Conservation (phyloP, 1,140 invertebrate species). For the Sesamia nonagrioides region DNA sequence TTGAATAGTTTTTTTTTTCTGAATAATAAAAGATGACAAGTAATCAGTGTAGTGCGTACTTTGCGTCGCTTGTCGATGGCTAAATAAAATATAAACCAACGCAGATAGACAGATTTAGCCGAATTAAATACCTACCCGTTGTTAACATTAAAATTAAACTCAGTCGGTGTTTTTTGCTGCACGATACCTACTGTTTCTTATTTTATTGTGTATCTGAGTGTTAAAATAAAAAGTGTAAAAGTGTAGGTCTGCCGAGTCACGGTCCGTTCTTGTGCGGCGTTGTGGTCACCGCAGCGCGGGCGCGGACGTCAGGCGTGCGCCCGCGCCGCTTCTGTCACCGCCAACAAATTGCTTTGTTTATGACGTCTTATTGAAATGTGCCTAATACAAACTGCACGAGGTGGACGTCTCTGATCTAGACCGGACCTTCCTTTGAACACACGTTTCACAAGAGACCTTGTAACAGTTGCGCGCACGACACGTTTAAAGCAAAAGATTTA, state of each 20-base stretch:
- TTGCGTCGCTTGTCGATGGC: not conserved
- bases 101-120: not conserved
- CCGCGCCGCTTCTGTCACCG: conserved; percentile 54
- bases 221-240: conserved; percentile 19
- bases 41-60: conserved; percentile 7
- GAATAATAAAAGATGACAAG: not conserved
- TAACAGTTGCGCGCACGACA: not conserved
- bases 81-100: too few relatives aligned
- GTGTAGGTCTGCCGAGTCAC: conserved; percentile 33
- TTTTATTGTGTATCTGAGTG: conserved; percentile 30
- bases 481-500: not conserved
- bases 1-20: conserved; percentile 1
- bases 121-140: not conserved
- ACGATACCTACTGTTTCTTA: conserved; percentile 13
- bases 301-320: conserved; percentile 40
- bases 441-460: conserved; percentile 22
- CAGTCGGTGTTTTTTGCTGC: not conserved
- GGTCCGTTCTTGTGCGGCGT: not conserved
- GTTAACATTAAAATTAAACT: not conserved
- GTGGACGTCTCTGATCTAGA: conserved; percentile 20
- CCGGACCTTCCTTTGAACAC: conserved; percentile 34
- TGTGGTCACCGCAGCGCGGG: conserved; percentile 44
- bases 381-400: conserved; percentile 50
- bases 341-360: conserved; percentile 67
- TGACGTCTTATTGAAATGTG: conserved; percentile 62